These are phyloP conservation scores for Melitaea cinxia DNA, from an alignment of 1,140 invertebrate species.

Conservation along the genomic window DNA sequence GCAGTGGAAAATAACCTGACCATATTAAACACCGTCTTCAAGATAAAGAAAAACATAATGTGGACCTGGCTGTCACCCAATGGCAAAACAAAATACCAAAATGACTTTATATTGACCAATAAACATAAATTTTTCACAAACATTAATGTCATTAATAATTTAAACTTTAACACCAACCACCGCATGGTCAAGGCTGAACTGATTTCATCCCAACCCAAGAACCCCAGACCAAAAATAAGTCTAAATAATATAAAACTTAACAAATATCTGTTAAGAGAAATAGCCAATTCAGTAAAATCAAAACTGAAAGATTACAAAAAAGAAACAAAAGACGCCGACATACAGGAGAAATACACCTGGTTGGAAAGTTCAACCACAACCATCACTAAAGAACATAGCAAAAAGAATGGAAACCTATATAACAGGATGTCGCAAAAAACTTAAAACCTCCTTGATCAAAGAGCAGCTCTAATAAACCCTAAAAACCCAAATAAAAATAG, in stretches of 20 bases:
- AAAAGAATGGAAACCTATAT: background rate
- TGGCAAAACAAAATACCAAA: slow-evolving; percentile 37
- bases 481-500: slow-evolving; percentile 14
- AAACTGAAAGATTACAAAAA: slow-evolving; percentile 28
- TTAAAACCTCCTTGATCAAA: slow-evolving; percentile 19
- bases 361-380: too few species aligned
- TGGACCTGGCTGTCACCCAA: background rate
- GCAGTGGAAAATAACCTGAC: too few species aligned
- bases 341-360: slow-evolving; percentile 40
- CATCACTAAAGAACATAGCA: too few species aligned
- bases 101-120: slow-evolving; percentile 22
- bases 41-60: slow-evolving; percentile 32
- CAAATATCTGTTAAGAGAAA: slow-evolving; percentile 33
- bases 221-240: too few species aligned
- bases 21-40: slow-evolving; percentile 28
- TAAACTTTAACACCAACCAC: too few species aligned
- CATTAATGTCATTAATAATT: too few species aligned
- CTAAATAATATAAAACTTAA: slow-evolving; percentile 17
- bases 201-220: too few species aligned
- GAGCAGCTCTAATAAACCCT: slow-evolving; percentile 18
- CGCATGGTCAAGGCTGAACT: too few species aligned
- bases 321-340: slow-evolving; percentile 19
- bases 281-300: slow-evolving; percentile 14
- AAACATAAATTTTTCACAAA: too few species aligned
- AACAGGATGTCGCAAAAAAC: slow-evolving; percentile 16